phyloP scores from a whole-genome alignment of 2,797 vertebrate genomes.

The Trematomus bernacchii region DNA sequence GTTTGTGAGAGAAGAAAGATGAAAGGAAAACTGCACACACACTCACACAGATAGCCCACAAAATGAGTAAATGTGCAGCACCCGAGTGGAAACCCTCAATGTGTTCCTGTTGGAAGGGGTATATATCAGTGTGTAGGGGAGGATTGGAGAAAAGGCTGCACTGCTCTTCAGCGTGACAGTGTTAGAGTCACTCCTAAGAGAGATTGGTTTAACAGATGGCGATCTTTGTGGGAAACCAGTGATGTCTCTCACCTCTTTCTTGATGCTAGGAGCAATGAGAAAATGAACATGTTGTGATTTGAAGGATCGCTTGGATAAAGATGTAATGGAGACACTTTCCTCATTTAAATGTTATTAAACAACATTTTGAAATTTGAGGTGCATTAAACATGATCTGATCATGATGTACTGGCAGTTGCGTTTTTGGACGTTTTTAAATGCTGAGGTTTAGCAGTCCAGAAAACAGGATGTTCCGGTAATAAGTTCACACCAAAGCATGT shows the following conservation, averaged over 20 bases:
- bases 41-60: constrained; percentile 33
- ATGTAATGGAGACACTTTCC: not conserved
- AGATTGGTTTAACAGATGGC: constrained; percentile 38
- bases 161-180: constrained; percentile 31
- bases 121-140: constrained; percentile 6
- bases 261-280: not conserved
- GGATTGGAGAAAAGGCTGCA: constrained; percentile 5
- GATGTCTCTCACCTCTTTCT: not conserved
- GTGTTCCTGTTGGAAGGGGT: constrained; percentile 20
- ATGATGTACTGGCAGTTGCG: not conserved
- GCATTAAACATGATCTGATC: constrained; percentile 17
- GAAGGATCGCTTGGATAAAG: not conserved
- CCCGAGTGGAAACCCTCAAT: constrained; percentile 22
- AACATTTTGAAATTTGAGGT: constrained; percentile 15
- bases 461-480: not conserved
- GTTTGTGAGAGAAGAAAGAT: constrained; percentile 22
- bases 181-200: constrained; percentile 12
- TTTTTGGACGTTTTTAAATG: constrained; percentile 26
- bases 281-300: constrained; percentile 9
- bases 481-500: not conserved
- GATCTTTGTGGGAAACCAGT: constrained; percentile 18
- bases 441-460: constrained; percentile 10
- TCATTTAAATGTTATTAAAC: not conserved
- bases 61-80: constrained; percentile 39
- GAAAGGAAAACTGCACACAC: constrained; percentile 18